These are phyloP conservation scores for Scaptomyza reducta DNA, from an alignment of 2,888 invertebrate species.

Conservation along the genomic window DNA sequence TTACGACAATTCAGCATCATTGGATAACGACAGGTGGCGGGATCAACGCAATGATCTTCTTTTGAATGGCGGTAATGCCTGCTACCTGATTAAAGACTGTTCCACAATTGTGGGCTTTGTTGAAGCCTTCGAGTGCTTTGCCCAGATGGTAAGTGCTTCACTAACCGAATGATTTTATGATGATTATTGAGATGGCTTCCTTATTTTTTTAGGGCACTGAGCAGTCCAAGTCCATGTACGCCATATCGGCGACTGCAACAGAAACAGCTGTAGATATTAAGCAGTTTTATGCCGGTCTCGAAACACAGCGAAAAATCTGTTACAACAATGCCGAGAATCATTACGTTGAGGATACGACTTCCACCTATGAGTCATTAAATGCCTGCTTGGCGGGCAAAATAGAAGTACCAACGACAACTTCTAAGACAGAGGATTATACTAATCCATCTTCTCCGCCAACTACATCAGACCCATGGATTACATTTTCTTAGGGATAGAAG, in stretches of 20 bases:
- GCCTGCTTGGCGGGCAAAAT: constrained; percentile 25
- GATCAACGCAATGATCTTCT: constrained; percentile 2
- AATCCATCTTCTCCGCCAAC: too few relatives aligned
- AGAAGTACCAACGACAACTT: background rate
- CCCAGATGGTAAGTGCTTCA: constrained; percentile 36
- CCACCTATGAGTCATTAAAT: constrained; percentile 44
- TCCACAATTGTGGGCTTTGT: constrained; percentile 31
- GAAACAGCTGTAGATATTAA: constrained; percentile 13
- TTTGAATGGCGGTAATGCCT: background rate
- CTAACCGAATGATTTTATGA: too few relatives aligned
- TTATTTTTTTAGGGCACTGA: constrained; percentile 23
- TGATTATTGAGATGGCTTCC: too few relatives aligned
- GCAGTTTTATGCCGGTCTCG: constrained; percentile 12
- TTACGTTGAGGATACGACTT: constrained; percentile 36
- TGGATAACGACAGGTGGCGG: constrained; percentile 16
- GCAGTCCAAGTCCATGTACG: constrained; percentile 47
- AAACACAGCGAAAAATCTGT: constrained; percentile 27
- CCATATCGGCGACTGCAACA: constrained; percentile 39
- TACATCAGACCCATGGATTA: too few relatives aligned
- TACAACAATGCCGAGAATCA: constrained; percentile 38
- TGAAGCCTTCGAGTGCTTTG: constrained; percentile 51
- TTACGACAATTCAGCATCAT: background rate
- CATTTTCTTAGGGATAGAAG: too few relatives aligned
- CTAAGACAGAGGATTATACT: background rate
- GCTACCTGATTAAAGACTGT: constrained; percentile 34